Percentiles rank a stretch among this genome's conserved stretches.
These are phyloP conservation scores for Dinomys branickii DNA, from an alignment of 2,113 vertebrate species.

Conservation along the genomic window DNA sequence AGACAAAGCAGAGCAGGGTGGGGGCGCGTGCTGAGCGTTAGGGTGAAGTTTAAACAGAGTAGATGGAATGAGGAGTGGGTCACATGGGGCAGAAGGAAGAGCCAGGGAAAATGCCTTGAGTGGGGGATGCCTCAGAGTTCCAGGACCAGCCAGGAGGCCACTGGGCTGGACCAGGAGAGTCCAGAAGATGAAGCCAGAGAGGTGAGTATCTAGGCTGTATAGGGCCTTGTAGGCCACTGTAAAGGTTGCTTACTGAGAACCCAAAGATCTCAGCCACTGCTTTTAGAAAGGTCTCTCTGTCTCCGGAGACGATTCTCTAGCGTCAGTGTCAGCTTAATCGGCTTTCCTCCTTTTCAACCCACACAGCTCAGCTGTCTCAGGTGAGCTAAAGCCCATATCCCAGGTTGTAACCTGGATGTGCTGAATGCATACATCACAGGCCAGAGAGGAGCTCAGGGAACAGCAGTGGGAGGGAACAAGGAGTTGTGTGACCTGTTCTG, in stretches of 20 bases:
- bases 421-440: neutral
- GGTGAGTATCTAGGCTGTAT: accelerated
- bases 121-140: neutral
- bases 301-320: neutral
- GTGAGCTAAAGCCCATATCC: neutral
- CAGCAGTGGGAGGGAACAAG: neutral
- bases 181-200: neutral
- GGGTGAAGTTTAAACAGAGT: neutral
- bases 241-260: neutral
- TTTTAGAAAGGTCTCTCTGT: neutral
- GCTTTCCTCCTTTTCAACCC: neutral
- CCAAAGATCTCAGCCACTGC: neutral
- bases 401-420: neutral
- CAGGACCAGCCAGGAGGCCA: neutral
- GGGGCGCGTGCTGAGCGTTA: accelerated
- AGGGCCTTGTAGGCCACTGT: neutral
- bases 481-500: neutral
- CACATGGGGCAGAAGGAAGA: neutral
- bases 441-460: neutral
- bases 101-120: neutral
- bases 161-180: neutral
- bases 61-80: neutral
- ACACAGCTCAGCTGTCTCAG: neutral
- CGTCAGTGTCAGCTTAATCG: neutral
- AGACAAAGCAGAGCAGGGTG: neutral